Base-by-base conservation (phyloP, 2,888 invertebrate genomes). In the Rhamnusium bicolor region DNA sequence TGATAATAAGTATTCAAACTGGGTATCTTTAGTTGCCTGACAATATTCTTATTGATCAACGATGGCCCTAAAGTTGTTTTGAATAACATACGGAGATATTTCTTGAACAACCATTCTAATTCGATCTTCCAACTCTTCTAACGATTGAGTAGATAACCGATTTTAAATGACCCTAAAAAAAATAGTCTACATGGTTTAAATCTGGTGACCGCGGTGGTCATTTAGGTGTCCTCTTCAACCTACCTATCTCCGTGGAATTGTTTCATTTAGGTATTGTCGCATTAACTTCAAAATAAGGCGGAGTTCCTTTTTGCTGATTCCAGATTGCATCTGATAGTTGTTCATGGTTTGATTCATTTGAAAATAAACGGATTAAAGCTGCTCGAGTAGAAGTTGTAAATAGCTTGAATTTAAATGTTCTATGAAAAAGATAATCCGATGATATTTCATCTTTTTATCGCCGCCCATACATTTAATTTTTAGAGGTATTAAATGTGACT, bases 21-120 rank as follows among this genome's bases (percentile, higher is more conserved):
- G 49, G 14, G 2, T 2, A 49, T 1, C 49, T 49, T 49, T 2
- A 14, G 49, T 14, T n/a, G 47, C 24, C 60, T 60, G 1, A 32
- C 60, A 60, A 60, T 60, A 29, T 60, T 29, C 60, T 60, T 27
- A 60, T 60, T 29, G 29, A 60, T 60, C 60, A 60, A 60, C 1
- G 60, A 60, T 27, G 32, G 60, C 60, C 27, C 2, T 60, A 27
- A 60, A 60, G 60, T 7, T 27, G 14, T 60, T 60, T 60, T 60
- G 60, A 60, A 60, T 60, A 18, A 14, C 60, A 29, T 29, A 14
- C n/a, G 0, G 60, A 27, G 32, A 60, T 29, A 60, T 60, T 60
- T 60, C 29, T n/a, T n/a, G n/a, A n/a, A n/a, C n/a, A n/a, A n/a
- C n/a, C n/a, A n/a, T n/a, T n/a, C n/a, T n/a, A n/a, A n/a, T n/a